Percentiles rank a stretch among this genome's conserved stretches.
phyloP scores from a whole-genome alignment of 2,113 vertebrate species.

The Python bivittatus region DNA sequence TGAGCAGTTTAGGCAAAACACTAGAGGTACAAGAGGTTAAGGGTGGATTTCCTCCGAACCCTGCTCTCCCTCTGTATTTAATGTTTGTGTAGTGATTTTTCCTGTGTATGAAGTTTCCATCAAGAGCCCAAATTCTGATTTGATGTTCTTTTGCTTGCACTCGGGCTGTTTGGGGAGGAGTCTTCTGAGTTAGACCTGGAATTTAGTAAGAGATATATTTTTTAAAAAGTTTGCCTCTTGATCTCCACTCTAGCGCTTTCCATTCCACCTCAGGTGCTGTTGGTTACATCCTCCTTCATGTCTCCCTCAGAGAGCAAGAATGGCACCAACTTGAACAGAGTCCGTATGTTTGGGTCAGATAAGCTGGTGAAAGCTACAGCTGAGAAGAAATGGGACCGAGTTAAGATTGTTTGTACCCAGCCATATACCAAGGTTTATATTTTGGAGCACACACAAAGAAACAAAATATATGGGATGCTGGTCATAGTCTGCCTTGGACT shows the following conservation, averaged over 20 bases:
- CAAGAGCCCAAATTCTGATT: neutral
- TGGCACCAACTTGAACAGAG: constrained; percentile 79
- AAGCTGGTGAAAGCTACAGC: constrained; percentile 83
- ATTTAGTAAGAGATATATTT: neutral
- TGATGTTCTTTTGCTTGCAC: neutral
- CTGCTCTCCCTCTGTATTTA: neutral
- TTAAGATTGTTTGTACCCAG: constrained; percentile 88
- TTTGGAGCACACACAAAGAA: too few species aligned
- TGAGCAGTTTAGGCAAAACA: neutral
- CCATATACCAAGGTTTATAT: constrained; percentile 84
- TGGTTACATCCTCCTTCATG: constrained; percentile 92
- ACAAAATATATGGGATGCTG: too few species aligned
- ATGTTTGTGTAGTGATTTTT: neutral
- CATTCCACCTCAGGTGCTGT: constrained; percentile 75
- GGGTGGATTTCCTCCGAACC: neutral
- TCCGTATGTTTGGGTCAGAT: constrained; percentile 82
- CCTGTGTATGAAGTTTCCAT: neutral
- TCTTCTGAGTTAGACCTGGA: neutral
- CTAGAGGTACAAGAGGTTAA: neutral
- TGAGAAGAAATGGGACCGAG: constrained; percentile 87
- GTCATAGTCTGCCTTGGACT: neutral
- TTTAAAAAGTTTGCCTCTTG: neutral
- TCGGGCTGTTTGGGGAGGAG: neutral
- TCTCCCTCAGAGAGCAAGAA: constrained; percentile 88
- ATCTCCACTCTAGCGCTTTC: neutral